Conservation (phyloP, 1,140 invertebrate genomes). For the Lordiphosa collinella region DNA sequence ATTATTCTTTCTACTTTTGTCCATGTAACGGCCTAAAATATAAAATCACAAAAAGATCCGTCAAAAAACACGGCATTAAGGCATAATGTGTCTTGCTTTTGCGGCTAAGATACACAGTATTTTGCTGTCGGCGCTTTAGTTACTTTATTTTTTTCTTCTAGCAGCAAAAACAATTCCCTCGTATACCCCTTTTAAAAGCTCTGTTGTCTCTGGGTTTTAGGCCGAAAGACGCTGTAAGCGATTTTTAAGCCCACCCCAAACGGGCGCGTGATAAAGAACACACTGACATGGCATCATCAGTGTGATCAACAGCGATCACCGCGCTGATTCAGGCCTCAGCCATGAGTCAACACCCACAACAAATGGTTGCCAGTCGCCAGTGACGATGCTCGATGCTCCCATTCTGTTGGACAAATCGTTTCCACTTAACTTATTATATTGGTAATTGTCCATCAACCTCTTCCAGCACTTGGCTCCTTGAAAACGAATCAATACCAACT, state of each 20-base stretch:
- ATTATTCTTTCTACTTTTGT: too few species aligned
- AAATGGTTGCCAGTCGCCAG: too few species aligned
- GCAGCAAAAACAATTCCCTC: background rate
- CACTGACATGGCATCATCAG: constrained; percentile 1
- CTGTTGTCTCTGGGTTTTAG: constrained; percentile 48
- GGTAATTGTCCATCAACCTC: background rate
- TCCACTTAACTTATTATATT: background rate
- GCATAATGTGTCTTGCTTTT: too few species aligned
- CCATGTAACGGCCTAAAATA: too few species aligned
- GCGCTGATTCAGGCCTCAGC: too few species aligned
- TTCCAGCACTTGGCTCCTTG: constrained; percentile 1
- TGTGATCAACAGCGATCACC: background rate
- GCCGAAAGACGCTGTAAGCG: constrained; percentile 70
- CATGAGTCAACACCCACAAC: too few species aligned
- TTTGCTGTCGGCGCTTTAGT: background rate
- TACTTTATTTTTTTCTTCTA: constrained; percentile 2
- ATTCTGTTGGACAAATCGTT: too few species aligned
- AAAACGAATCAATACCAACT: constrained; percentile 54
- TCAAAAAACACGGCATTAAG: too few species aligned
- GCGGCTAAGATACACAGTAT: too few species aligned
- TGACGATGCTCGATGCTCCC: too few species aligned
- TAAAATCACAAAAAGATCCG: too few species aligned
- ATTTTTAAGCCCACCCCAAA: constrained; percentile 59
- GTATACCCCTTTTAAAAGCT: constrained; percentile 6
- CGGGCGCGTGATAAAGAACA: constrained; percentile 53